These are phyloP conservation scores for Drosophila histrio DNA, from an alignment of 2,888 invertebrate species.

Conservation along the genomic window DNA sequence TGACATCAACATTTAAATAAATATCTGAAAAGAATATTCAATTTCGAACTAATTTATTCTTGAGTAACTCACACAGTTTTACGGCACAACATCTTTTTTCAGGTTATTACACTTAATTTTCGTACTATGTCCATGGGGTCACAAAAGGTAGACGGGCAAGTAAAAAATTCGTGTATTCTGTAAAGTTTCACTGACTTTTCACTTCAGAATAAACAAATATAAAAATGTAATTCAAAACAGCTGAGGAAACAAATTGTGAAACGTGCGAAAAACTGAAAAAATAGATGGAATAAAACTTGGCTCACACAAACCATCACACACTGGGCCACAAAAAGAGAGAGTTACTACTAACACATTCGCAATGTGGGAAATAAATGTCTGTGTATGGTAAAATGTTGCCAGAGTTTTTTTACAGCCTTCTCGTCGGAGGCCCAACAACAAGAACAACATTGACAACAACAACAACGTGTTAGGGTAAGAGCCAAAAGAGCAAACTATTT, in stretches of 20 bases:
- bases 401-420: slow-evolving; percentile 3
- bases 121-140: not conserved
- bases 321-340: not conserved
- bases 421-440: slow-evolving; percentile 5
- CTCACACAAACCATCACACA: slow-evolving; percentile 17
- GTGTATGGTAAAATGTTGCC: slow-evolving; percentile 23
- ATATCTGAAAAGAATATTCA: not conserved
- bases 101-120: slow-evolving; percentile 19
- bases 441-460: not conserved
- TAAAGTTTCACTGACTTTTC: slow-evolving; percentile 31
- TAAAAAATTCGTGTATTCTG: slow-evolving; percentile 5
- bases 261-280: slow-evolving; percentile 36
- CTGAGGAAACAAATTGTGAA: slow-evolving; percentile 47
- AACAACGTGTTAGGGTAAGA: slow-evolving; percentile 7
- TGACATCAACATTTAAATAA: not conserved
- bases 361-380: slow-evolving; percentile 49
- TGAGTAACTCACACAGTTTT: not conserved
- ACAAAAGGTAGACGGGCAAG: not conserved
- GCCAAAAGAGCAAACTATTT: slow-evolving; percentile 29
- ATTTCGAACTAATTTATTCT: not conserved
- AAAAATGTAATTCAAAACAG: slow-evolving; percentile 57
- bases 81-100: not conserved
- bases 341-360: slow-evolving; percentile 23
- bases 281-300: slow-evolving; percentile 32
- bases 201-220: slow-evolving; percentile 33